A percentile compares a stretch with the other conserved stretches of the same genome.
These are phyloP conservation scores for Drosophila hydei DNA, from an alignment of 1,140 invertebrate genomes.

Conservation along the genomic window DNA sequence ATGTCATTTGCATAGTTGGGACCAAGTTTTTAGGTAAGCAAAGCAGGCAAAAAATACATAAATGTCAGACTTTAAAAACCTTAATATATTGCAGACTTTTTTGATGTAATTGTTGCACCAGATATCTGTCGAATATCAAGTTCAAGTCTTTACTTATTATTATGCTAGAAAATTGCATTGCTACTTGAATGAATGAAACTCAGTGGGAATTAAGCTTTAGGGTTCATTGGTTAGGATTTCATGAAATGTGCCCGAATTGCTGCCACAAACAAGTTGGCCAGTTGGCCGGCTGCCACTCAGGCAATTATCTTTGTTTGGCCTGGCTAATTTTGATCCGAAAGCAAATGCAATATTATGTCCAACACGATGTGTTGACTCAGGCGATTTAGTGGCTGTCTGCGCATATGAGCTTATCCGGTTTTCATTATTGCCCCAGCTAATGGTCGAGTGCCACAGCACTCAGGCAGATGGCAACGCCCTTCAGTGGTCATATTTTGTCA, in stretches of 20 bases:
- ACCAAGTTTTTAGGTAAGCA: background rate
- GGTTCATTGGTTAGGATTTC: background rate
- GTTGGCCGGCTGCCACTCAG: background rate
- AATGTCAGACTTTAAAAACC: too few species aligned
- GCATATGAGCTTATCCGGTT: constrained; percentile 20
- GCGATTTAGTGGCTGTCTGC: constrained; percentile 6
- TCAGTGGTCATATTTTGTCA: constrained; percentile 43
- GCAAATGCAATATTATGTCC: constrained; percentile 61
- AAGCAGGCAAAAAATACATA: background rate
- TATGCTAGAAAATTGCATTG: background rate
- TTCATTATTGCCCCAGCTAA: constrained; percentile 54
- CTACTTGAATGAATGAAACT: background rate
- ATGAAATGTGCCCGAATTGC: background rate
- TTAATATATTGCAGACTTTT: too few species aligned
- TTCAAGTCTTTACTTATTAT: background rate
- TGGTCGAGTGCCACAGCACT: constrained; percentile 29
- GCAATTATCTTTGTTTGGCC: background rate
- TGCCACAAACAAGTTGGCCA: background rate
- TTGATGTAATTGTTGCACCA: too few species aligned
- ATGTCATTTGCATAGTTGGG: background rate
- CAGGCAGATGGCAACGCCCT: background rate
- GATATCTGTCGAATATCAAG: background rate
- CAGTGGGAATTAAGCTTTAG: background rate
- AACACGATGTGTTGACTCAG: constrained; percentile 25
- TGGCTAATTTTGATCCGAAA: constrained; percentile 37